Conservation (phyloP, 2,113 vertebrate species). For the Alces alces region DNA sequence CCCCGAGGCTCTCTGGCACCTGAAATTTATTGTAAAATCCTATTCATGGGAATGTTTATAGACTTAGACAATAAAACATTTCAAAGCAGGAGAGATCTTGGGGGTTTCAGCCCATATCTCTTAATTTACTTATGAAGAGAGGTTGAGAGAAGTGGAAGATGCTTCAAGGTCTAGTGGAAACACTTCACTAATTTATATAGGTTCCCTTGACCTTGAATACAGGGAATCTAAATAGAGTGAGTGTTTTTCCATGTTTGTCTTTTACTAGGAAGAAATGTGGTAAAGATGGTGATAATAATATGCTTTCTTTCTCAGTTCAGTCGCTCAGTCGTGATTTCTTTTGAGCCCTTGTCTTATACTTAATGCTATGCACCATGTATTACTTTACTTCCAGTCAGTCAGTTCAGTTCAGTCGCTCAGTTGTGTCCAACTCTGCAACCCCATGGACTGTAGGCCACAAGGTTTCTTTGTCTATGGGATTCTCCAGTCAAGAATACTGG, state of each 20-base stretch:
- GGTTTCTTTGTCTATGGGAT: not conserved
- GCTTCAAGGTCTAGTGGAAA: not conserved
- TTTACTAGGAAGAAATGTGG: not conserved
- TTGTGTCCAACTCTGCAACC: accelerated
- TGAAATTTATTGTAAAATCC: not conserved
- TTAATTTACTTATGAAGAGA: not conserved
- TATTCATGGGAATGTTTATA: not conserved
- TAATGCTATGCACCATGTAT: not conserved
- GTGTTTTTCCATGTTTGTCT: not conserved
- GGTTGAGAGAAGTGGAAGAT: not conserved
- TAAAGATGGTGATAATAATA: not conserved
- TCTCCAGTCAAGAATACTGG: not conserved
- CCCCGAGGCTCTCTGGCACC: not conserved
- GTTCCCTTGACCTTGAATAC: not conserved
- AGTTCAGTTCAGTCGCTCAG: not conserved
- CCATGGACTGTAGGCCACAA: not conserved
- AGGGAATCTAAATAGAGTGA: not conserved
- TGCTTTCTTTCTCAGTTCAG: not conserved
- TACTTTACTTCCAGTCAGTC: not conserved
- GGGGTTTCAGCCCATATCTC: not conserved
- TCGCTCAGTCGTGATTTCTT: not conserved
- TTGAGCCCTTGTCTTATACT: not conserved
- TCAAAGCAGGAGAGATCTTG: not conserved
- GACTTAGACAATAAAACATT: not conserved
- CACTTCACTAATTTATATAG: not conserved